Evolutionary conservation across 1,140 invertebrate genomes (phyloP).

Genomic region (Chionoecetes opilio): DNA sequence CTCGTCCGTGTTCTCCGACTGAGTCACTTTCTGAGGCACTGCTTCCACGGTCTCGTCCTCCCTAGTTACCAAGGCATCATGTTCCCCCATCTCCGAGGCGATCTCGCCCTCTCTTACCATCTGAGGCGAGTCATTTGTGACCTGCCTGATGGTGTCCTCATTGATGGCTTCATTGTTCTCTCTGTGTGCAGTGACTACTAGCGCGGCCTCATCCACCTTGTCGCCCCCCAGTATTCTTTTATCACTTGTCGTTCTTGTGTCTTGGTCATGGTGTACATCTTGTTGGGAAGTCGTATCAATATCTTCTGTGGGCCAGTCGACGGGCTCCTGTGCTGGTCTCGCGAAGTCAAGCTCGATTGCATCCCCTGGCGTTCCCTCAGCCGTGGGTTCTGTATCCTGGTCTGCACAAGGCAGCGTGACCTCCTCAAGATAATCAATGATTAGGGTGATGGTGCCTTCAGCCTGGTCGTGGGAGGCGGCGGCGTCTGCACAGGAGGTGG

Average conservation of each 20-base stretch:
- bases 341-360: background rate
- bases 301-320: background rate
- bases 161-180: background rate
- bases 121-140: background rate
- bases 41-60: background rate
- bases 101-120: background rate
- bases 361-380: background rate
- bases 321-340: background rate
- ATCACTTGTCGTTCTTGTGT: too few relatives aligned
- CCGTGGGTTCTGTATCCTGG: background rate
- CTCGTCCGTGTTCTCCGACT: background rate
- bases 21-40: background rate
- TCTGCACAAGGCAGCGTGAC: background rate
- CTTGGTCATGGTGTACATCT: background rate
- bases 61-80: background rate
- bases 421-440: background rate
- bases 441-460: background rate
- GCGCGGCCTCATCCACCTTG: background rate
- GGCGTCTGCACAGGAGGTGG: background rate
- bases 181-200: too few relatives aligned
- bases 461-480: background rate
- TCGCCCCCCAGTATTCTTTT: background rate
- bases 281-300: background rate
- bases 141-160: background rate
- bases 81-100: background rate